Evolutionary conservation across 2,888 invertebrate species (phyloP), one percentile per base, ranked within the genome.

Genomic region (Conus canariensis): DNA sequence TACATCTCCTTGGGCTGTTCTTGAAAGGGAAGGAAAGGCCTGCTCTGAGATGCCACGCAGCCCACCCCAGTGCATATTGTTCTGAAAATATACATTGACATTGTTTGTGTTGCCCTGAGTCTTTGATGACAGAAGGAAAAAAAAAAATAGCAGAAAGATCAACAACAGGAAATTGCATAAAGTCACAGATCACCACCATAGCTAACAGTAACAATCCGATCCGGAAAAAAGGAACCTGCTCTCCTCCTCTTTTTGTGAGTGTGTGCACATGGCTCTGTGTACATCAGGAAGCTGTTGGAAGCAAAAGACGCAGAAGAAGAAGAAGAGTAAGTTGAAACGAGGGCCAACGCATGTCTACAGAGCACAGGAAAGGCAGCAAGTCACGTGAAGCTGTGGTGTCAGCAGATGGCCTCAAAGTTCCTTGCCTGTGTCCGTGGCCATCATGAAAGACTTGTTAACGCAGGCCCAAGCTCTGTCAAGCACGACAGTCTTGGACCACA

Each of bases 131-230:
- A 64, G 25, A 87, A 87, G 58, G 25, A 85, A 85, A 25, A 14
- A 70, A 80, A 10, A 30, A 80, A 80, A 80, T 9, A 30, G 77
- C 77, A 30, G 77, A 80, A 80, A 80, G 77, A 80, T 80, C 30
- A 86, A 60, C 86, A 86, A 86, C 67, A 67, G 45, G 86, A 86
- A 67, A 86, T 86, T 86, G 86, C 86, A 86, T 86, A 86, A 86
- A 86, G 64, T 86, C 86, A 86, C 67, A 86, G 85, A 83, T 83
- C 82, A 83, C 30, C 86, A 85, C 85, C 67, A n/a, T 67, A 16
- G 25, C 59, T 86, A 86, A 86, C 86, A 86, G 60, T 60, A 67
- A 86, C 86, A 67, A 60, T 86, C 85, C n/a, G 16, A 9, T 85
- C 14, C 77, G 10, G 6, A 14, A 12, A 10, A 80, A 80, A 70